Evolutionary conservation across 2,888 invertebrate species (phyloP), one percentile per base, ranked within the genome.

Genomic region (Tachina grossa): DNA sequence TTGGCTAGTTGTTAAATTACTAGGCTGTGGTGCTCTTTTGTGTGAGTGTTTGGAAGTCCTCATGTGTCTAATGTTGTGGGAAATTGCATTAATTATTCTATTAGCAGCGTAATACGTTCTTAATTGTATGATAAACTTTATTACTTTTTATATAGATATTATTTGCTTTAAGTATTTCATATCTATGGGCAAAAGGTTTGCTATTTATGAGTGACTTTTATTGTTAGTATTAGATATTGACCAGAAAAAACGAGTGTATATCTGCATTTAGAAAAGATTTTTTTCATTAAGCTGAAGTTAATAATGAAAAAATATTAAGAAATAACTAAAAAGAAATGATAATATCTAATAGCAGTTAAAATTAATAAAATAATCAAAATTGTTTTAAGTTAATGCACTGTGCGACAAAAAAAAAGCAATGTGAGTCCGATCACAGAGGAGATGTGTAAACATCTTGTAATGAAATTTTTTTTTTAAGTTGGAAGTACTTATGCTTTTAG

Each of bases 21-120:
- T 47, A 83, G 47, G 10, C 65, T 83, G 87, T 75, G 84, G 84
- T 74, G 84, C 61, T 79, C 71, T 84, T 83, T 71, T 82, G 83
- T 61, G 80, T 69, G 85, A 75, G 83, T 61, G 65, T 61, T 87
- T 80, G 43, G 19, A 22, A 51, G 53, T 45, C 86, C 88, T 90
- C 87, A 84, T 87, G 88, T 89, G 89, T 90, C 90, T 92, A 92
- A 92, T 92, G 92, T 92, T 92, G 92, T 92, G 92, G 92, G 92
- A 92, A 92, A 92, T 92, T 92, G 92, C 92, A 92, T 92, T 92
- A 92, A 92, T 92, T 92, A 92, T 92, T 92, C 92, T 92, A 92
- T 92, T 92, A 92, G 93, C 91, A 90, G 90, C 90, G 91, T 92
- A 92, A 92, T 92, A 91, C 92, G 91, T 89, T 90, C 91, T 92